These are phyloP conservation scores for Macaria liturata DNA, from an alignment of 2,888 invertebrate genomes.

Conservation along the genomic window DNA sequence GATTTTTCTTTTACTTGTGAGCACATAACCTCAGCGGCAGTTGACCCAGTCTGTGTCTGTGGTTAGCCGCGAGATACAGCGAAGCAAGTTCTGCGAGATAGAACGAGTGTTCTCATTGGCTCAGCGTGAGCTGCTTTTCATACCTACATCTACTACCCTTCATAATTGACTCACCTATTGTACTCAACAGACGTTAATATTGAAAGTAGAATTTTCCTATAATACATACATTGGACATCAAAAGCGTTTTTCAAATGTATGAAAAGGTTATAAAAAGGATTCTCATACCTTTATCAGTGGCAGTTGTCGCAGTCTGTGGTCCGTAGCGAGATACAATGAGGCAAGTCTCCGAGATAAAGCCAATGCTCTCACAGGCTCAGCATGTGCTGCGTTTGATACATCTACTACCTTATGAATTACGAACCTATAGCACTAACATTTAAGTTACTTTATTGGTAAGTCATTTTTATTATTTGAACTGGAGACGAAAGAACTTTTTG, in stretches of 20 bases:
- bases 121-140: constrained; percentile 83
- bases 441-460: no score
- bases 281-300: constrained; percentile 66
- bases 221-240: no score
- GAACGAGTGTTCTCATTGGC: constrained; percentile 82
- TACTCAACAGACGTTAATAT: constrained; percentile 46
- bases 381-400: constrained; percentile 82
- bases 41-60: constrained; percentile 79
- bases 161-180: constrained; percentile 84
- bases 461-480: no score
- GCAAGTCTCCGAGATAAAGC: constrained; percentile 81
- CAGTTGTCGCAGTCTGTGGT: constrained; percentile 81
- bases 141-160: constrained; percentile 82
- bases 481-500: no score
- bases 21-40: constrained; percentile 77
- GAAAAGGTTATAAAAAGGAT: no score
- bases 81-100: constrained; percentile 80
- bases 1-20: constrained; percentile 51
- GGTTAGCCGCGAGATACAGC: constrained; percentile 84
- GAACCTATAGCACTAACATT: no score
- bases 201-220: no score
- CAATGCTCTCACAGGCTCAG: constrained; percentile 82
- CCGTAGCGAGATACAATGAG: constrained; percentile 84
- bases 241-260: no score
- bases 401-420: no score